phyloP scores from a whole-genome alignment of 2,113 vertebrate genomes.

The Oryctolagus cuniculus region DNA sequence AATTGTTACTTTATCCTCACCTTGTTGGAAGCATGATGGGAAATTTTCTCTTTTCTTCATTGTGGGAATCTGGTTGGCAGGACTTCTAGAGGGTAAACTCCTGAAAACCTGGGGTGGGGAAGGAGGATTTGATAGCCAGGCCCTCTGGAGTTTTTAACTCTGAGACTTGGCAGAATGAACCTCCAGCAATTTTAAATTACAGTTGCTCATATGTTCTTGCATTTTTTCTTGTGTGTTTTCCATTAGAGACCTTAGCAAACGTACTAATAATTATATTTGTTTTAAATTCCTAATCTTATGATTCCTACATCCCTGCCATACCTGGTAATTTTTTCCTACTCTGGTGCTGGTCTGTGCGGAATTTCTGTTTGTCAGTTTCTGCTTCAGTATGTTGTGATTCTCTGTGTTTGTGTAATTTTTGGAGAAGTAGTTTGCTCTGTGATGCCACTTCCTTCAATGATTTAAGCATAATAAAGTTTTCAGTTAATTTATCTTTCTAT shows the following conservation, averaged over 20 bases:
- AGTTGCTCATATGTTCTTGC: neutral
- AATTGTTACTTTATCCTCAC: neutral
- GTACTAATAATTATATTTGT: too few relatives aligned
- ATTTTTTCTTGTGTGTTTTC: too few relatives aligned
- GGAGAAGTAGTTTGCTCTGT: neutral
- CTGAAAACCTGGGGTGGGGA: neutral
- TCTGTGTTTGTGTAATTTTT: neutral
- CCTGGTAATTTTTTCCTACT: neutral
- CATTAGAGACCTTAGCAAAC: too few relatives aligned
- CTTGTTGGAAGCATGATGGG: neutral
- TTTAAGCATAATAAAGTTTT: constrained; percentile 1
- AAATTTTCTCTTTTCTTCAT: neutral
- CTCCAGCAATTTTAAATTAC: neutral
- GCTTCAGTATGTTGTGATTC: neutral
- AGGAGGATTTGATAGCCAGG: neutral
- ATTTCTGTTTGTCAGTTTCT: neutral
- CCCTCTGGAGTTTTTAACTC: neutral
- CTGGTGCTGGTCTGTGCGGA: neutral
- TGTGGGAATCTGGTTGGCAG: neutral
- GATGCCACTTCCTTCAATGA: neutral
- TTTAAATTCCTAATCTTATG: too few relatives aligned
- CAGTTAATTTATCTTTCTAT: neutral
- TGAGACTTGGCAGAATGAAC: neutral
- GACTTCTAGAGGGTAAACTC: neutral
- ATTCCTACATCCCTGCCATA: too few relatives aligned